A percentile compares a stretch with the other conserved stretches of the same genome.
phyloP scores from a whole-genome alignment of 2,888 invertebrate species.

The Agrotis ipsilon region DNA sequence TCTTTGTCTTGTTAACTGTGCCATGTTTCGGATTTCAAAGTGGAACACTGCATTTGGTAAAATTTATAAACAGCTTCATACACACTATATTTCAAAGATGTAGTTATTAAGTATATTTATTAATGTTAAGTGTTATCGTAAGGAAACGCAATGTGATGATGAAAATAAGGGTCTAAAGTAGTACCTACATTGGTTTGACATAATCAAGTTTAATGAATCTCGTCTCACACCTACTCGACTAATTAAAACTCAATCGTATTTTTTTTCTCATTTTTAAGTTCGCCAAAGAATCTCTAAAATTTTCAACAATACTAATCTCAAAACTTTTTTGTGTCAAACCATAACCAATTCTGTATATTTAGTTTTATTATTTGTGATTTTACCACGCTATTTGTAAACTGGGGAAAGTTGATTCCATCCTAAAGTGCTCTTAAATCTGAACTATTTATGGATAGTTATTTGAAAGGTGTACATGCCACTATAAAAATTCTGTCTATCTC shows the following conservation, averaged over 20 bases:
- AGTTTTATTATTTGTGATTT: constrained; percentile 75
- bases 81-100: constrained; percentile 71
- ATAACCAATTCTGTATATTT: constrained; percentile 72
- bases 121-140: constrained; percentile 79
- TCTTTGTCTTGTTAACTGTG: constrained; percentile 76
- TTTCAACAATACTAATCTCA: constrained; percentile 21
- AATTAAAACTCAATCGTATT: constrained; percentile 12
- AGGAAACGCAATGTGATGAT: constrained; percentile 89
- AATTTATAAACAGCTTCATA: constrained; percentile 63
- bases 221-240: constrained; percentile 39
- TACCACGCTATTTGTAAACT: constrained; percentile 82
- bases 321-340: constrained; percentile 64
- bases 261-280: constrained; percentile 20
- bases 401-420: constrained; percentile 89
- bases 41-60: constrained; percentile 68
- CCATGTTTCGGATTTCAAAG: constrained; percentile 78
- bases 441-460: constrained; percentile 83
- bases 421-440: constrained; percentile 90
- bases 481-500: constrained; percentile 72
- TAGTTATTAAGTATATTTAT: constrained; percentile 75
- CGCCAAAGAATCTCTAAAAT: constrained; percentile 65
- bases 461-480: constrained; percentile 74
- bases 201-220: constrained; percentile 76
- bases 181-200: constrained; percentile 84
- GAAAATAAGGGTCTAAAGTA: constrained; percentile 87